Evolutionary conservation across 2,113 vertebrate genomes (phyloP).

Genomic region (Nycticebus coucang): DNA sequence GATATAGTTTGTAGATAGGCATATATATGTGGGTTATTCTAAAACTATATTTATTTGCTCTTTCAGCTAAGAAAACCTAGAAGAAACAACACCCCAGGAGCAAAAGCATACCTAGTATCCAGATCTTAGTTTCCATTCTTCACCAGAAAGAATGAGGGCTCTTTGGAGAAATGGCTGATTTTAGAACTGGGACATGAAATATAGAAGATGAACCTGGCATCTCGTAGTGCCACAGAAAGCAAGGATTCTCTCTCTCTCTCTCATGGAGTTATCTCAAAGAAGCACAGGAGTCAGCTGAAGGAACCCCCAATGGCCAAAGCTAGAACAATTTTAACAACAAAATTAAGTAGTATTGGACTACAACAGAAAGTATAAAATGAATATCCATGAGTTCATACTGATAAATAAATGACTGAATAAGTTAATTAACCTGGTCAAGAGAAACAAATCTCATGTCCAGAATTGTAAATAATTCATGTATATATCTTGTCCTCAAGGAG

Average conservation of each 20-base stretch:
- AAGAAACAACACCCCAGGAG: background rate
- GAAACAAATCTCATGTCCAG: background rate
- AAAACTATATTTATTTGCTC: conserved; percentile 23
- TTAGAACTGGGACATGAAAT: background rate
- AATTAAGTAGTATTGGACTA: conserved; percentile 18
- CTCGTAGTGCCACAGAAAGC: background rate
- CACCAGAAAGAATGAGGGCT: background rate
- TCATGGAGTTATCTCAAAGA: background rate
- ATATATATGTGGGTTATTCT: background rate
- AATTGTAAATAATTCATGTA: conserved; percentile 24
- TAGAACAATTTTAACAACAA: conserved; percentile 14
- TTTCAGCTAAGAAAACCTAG: background rate
- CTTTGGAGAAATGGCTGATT: background rate
- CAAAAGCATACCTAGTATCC: background rate
- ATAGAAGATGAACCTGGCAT: background rate
- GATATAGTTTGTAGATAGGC: background rate
- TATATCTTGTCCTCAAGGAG: background rate
- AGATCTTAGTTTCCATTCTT: conserved; percentile 46
- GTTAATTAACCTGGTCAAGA: background rate
- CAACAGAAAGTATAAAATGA: conserved; percentile 25
- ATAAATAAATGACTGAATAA: conserved; percentile 3
- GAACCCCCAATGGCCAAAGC: background rate
- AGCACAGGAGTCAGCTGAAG: background rate
- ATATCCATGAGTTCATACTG: background rate
- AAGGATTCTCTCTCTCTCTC: background rate